Evolutionary conservation across 64 coral and sea anemone species (phyloP), one percentile per base, ranked within the genome.

Genomic region (Anthopleura sola): DNA sequence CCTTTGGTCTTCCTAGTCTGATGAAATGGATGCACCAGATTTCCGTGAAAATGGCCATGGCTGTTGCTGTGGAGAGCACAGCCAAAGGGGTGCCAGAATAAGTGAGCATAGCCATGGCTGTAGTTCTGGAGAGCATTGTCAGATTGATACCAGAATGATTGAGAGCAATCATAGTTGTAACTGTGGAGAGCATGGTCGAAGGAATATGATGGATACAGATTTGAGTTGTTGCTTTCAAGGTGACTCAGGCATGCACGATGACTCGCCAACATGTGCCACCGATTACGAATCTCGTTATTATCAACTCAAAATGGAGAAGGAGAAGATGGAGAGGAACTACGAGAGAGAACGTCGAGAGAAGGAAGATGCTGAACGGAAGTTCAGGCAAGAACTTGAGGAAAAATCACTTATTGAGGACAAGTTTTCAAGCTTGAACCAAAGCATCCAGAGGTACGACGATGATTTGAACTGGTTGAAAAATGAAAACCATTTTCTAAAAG

Each of bases 351-450:
- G 57, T 37, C 58, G 75, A 28, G 89, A 91, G 46, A 91, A 76
- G 10, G 40, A 86, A 81, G 46, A 53, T 23, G 13, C 85, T 26
- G 58, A 91, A 69, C 40, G 62, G 4, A 86, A 86, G 40, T 82
- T 86, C 7, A 56, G 82, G 53, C 37, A 82, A 7, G 89, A 91
- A 82, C 64, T 36, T 28, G 84, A 86, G 13, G 83, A 86, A 49
- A 91, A 86, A 55, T 57, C 60, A 6, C 33, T 69, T 56, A 86
- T 69, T 54, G 89, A 91, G 40, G 89, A 86, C 40, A 82, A 82
- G 44, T 71, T 71, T 28, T 71, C 66, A 34, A 71, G 66, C 29
- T 71, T 71, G 29, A 71, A 71, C 15, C 66, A 24, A 83, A 20
- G 7, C 7, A 76, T 33, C 78, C 55, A 11, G 55, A 78, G 75